Conservation (phyloP, 1,140 invertebrate genomes). For the Arion vulgaris region DNA sequence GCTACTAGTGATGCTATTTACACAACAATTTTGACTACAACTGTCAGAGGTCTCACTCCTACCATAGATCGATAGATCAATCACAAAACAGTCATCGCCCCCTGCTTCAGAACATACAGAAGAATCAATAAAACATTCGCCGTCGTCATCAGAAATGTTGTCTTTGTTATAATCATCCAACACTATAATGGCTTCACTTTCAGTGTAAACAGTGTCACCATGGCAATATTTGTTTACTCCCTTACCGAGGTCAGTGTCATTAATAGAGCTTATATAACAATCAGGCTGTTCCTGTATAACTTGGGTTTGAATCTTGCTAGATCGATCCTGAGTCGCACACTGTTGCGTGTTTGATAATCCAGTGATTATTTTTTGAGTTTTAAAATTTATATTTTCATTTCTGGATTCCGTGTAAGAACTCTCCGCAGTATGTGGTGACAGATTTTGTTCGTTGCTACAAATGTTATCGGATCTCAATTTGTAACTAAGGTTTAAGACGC, state of each 20-base stretch:
- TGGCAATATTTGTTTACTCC: not conserved
- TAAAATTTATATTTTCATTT: no score
- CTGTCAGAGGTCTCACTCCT: slow-evolving; percentile 2
- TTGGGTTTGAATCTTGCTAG: no score
- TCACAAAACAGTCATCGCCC: not conserved
- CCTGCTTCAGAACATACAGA: not conserved
- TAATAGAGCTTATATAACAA: no score
- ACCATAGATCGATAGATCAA: slow-evolving; percentile 5
- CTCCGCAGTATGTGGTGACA: no score
- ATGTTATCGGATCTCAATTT: no score
- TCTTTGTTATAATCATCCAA: slow-evolving; percentile 7
- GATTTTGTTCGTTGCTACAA: no score
- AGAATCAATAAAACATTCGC: not conserved
- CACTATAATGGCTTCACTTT: not conserved
- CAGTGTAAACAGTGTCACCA: not conserved
- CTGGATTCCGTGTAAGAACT: no score
- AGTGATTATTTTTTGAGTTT: no score
- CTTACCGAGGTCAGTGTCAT: not conserved
- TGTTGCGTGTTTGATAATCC: no score
- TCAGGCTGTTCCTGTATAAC: no score
- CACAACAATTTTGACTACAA: not conserved
- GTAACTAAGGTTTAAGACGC: no score
- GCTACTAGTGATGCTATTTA: not conserved
- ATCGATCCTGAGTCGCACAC: no score
- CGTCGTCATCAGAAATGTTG: not conserved